These are phyloP conservation scores for Epinephelus fuscoguttatus DNA, from an alignment of 2,113 vertebrate genomes.

Conservation along the genomic window DNA sequence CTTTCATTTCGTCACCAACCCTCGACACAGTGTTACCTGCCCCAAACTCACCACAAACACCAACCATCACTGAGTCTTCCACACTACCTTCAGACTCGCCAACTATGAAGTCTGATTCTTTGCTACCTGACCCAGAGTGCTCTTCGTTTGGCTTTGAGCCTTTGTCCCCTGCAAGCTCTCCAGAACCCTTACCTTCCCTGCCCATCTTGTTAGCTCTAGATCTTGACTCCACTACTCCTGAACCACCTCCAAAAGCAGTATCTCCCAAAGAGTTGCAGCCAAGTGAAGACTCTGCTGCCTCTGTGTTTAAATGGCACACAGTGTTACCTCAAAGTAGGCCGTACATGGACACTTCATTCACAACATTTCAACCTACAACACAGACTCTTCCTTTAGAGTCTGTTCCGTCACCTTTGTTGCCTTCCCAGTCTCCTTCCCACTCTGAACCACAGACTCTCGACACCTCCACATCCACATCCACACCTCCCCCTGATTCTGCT, in stretches of 20 bases:
- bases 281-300: not conserved
- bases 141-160: slow-evolving; percentile 68
- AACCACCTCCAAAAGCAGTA: not conserved
- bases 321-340: slow-evolving; percentile 68
- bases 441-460: slow-evolving; percentile 25
- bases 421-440: slow-evolving; percentile 13
- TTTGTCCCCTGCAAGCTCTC: slow-evolving; percentile 66
- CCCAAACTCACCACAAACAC: not conserved
- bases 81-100: slow-evolving; percentile 22
- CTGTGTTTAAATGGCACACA: slow-evolving; percentile 78
- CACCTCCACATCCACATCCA: not conserved
- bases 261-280: not conserved
- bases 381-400: slow-evolving; percentile 21
- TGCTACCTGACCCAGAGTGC: slow-evolving; percentile 61
- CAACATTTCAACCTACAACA: slow-evolving; percentile 52
- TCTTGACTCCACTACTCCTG: not conserved
- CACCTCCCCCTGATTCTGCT: not conserved
- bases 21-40: slow-evolving; percentile 32
- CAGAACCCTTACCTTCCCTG: slow-evolving; percentile 66
- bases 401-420: slow-evolving; percentile 17
- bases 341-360: slow-evolving; percentile 44
- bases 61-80: slow-evolving; percentile 23
- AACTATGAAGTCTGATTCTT: slow-evolving; percentile 12
- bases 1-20: not conserved
- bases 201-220: slow-evolving; percentile 45